Evolutionary conservation across 2,888 invertebrate species (phyloP).

Genomic region (Pachydiplax longipennis): DNA sequence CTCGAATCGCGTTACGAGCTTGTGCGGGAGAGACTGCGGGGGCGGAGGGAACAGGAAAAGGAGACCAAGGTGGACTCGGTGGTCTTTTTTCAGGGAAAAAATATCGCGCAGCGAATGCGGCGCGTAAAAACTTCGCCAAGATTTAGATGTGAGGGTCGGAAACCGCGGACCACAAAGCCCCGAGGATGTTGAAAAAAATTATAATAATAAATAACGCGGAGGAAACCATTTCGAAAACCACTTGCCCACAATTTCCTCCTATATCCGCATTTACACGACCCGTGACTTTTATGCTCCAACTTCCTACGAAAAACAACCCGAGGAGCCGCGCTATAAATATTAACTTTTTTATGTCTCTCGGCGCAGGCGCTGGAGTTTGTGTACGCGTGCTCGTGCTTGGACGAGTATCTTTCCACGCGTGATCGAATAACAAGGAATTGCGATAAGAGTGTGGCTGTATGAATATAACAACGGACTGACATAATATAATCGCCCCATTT

Average conservation of each 20-base stretch:
- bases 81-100: background rate
- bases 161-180: slow-evolving; percentile 30
- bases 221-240: slow-evolving; percentile 21
- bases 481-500: no score
- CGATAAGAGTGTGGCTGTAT: no score
- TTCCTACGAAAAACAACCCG: background rate
- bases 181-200: slow-evolving; percentile 2
- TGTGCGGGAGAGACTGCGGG: background rate
- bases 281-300: background rate
- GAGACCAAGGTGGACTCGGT: background rate
- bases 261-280: background rate
- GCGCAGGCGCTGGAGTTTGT: no score
- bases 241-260: slow-evolving; percentile 8
- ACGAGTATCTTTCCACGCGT: no score
- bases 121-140: slow-evolving; percentile 8
- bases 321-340: no score
- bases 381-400: no score
- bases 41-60: background rate
- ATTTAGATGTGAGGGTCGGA: slow-evolving; percentile 25
- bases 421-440: no score
- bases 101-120: background rate
- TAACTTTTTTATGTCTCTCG: no score
- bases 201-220: background rate
- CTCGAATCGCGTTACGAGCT: background rate
- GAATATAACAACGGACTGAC: no score